phyloP scores from a whole-genome alignment of 2,797 vertebrate genomes.

The Gila robusta region DNA sequence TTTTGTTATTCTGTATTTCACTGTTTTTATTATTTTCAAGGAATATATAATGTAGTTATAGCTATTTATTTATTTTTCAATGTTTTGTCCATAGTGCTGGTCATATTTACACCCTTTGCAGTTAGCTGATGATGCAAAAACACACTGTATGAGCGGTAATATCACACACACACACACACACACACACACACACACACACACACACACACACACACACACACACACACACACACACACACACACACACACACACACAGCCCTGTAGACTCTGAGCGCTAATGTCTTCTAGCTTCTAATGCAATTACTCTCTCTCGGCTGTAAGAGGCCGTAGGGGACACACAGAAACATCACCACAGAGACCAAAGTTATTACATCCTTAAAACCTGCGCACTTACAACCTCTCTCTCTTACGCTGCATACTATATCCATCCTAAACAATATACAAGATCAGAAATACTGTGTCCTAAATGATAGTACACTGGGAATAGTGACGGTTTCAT shows the following conservation, averaged over 20 bases:
- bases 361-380: constrained; percentile 5
- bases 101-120: neutral
- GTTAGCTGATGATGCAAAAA: neutral
- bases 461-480: neutral
- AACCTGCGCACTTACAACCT: neutral
- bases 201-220: constrained; percentile 14
- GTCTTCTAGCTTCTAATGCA: constrained; percentile 25
- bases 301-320: constrained; percentile 29
- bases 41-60: too few species aligned
- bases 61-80: too few species aligned
- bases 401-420: constrained; percentile 4
- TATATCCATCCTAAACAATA: neutral
- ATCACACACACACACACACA: neutral
- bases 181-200: constrained; percentile 21
- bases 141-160: neutral
- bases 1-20: too few species aligned
- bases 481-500: neutral
- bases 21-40: too few species aligned
- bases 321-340: constrained; percentile 27
- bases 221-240: constrained; percentile 14
- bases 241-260: neutral
- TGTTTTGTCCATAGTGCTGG: neutral
- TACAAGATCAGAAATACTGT: neutral
- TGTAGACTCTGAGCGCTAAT: constrained; percentile 1
- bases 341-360: constrained; percentile 14